phyloP scores from a whole-genome alignment of 2,888 invertebrate species.

The Leucophenga maculata region DNA sequence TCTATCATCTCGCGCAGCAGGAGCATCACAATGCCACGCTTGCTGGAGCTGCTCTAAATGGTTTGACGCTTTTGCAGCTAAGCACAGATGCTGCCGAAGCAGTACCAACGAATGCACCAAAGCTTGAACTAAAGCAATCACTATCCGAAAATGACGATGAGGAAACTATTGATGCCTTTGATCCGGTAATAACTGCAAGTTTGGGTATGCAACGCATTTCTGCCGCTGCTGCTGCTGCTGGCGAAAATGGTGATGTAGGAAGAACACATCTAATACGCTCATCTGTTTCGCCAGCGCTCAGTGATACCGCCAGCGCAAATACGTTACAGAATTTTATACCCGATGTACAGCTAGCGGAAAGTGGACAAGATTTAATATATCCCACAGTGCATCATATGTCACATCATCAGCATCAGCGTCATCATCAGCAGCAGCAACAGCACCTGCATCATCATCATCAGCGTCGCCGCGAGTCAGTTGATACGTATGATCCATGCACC shows the following conservation, averaged over 20 bases:
- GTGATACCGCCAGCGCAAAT: slow-evolving; percentile 68
- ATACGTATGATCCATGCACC: slow-evolving; percentile 28
- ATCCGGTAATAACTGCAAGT: slow-evolving; percentile 58
- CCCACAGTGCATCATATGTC: slow-evolving; percentile 25
- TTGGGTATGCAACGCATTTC: slow-evolving; percentile 41
- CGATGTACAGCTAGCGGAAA: slow-evolving; percentile 64
- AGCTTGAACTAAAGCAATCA: slow-evolving; percentile 65
- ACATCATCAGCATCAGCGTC: slow-evolving; percentile 40
- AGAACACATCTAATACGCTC: background rate
- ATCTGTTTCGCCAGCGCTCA: slow-evolving; percentile 56
- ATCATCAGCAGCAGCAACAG: slow-evolving; percentile 4
- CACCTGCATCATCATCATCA: background rate
- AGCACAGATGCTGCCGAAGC: slow-evolving; percentile 37
- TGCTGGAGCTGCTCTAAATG: background rate
- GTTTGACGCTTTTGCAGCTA: no score
- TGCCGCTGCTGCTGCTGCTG: slow-evolving; percentile 18
- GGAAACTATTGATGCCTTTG: slow-evolving; percentile 69
- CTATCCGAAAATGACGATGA: slow-evolving; percentile 69
- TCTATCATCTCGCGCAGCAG: slow-evolving; percentile 59
- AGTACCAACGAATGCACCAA: slow-evolving; percentile 35
- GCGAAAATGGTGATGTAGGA: slow-evolving; percentile 4
- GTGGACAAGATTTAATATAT: slow-evolving; percentile 51
- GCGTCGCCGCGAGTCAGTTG: slow-evolving; percentile 35
- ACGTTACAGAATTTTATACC: slow-evolving; percentile 69
- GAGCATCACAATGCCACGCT: slow-evolving; percentile 38